Percentiles rank a stretch among this genome's conserved stretches.
Evolutionary conservation across 1,140 invertebrate species (phyloP).

Genomic region (Oreohelix idahoensis): DNA sequence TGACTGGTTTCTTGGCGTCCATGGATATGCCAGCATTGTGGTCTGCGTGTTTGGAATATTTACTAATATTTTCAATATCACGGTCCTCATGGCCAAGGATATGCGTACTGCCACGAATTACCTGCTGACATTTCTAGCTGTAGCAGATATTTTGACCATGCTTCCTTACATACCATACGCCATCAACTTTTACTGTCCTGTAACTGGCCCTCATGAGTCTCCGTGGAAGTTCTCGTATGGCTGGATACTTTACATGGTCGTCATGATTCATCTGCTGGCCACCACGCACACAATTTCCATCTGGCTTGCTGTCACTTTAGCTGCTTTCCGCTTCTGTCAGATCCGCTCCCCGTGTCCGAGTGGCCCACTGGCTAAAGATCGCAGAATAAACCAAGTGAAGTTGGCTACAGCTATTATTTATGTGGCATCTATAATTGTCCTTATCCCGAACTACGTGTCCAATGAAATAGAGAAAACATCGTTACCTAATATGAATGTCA

Average conservation of each 20-base stretch:
- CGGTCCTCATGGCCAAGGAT: slow-evolving; percentile 88
- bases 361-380: slow-evolving; percentile 85
- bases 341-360: slow-evolving; percentile 79
- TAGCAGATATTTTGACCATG: slow-evolving; percentile 90
- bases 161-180: slow-evolving; percentile 89
- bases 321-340: slow-evolving; percentile 81
- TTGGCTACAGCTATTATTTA: slow-evolving; percentile 82
- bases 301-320: slow-evolving; percentile 91
- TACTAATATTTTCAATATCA: slow-evolving; percentile 90
- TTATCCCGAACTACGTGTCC: slow-evolving; percentile 83
- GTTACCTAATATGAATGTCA: slow-evolving; percentile 42
- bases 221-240: slow-evolving; percentile 57
- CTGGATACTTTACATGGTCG: slow-evolving; percentile 66
- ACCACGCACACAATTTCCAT: slow-evolving; percentile 94
- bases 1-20: slow-evolving; percentile 74
- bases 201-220: slow-evolving; percentile 46
- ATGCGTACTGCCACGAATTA: slow-evolving; percentile 86
- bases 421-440: slow-evolving; percentile 81
- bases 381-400: slow-evolving; percentile 76
- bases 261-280: slow-evolving; percentile 79
- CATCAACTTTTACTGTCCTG: slow-evolving; percentile 76
- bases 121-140: slow-evolving; percentile 86
- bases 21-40: slow-evolving; percentile 81
- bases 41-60: slow-evolving; percentile 91
- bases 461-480: slow-evolving; percentile 53